Evolutionary conservation across 1,140 invertebrate species (phyloP), one percentile per base, ranked within the genome.

Genomic region (Drosophila ogumai): DNA sequence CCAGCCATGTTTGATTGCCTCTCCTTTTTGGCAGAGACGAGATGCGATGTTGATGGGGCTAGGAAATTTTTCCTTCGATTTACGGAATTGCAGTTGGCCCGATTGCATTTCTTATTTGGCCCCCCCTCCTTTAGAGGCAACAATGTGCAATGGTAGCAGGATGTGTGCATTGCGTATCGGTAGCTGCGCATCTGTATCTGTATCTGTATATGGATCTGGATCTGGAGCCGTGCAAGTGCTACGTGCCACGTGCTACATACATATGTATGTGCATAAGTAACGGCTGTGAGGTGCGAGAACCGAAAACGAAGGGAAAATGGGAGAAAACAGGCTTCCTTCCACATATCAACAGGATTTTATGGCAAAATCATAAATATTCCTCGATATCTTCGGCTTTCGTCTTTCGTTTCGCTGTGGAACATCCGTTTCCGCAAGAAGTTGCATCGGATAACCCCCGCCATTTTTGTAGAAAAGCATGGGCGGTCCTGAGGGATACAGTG

Each of bases 331-430:
- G 52, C 52, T 66, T 75, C 60, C 73, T 72, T 59, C 59, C 75
- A 84, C 73, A 88, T 57, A 67, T 90, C 59, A 76, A 90, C 65
- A 82, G 81, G 79, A 90, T 69, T 90, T 88, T 90, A 90, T 85
- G 73, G 85, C 84, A 85, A 73, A 72, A 90, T 84, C 84, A 88
- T 88, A 88, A 88, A 88, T 88, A 90, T 74, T 50, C 65, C 80
- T 80, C 77, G 74, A 81, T 81, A 90, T 41, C 65, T 84, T 72
- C 68, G 76, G 57, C 72, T 82, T 66, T 66, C 64, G 64, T 65
- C 68, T 74, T 82, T 59, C 81, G 81, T 75, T 34, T 13, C 43
- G 40, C 49, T 25, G 22, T 38, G 52, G 10, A 72, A 58, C 69
- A 59, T 72, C 69, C 69, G 69, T 72, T 72, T 72, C 69, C 67